Evolutionary conservation across 2,888 invertebrate species (phyloP), one percentile per base, ranked within the genome.

Genomic region (Lithophane semibrunnea): DNA sequence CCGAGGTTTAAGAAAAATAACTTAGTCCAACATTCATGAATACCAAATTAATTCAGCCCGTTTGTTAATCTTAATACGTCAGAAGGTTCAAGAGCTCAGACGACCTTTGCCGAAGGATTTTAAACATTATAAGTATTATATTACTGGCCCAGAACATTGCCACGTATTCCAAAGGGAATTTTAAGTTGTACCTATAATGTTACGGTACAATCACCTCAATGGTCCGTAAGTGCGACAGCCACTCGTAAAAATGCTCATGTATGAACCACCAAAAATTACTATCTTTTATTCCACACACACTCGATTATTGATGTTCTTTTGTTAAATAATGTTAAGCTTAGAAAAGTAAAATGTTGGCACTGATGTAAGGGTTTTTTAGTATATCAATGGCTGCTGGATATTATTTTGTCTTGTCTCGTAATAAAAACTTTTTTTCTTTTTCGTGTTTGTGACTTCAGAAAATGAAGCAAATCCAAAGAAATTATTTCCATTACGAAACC

Each of bases 101-200:
- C 12, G 16, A 71, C 64, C 44, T 64, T 66, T 21, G 18, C n/a
- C 13, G 13, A 52, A 64, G 10, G 44, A 37, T 68, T 68, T 72
- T 56, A n/a, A 63, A 72, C 21, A 72, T 80, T 80, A 52, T 60
- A 54, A 24, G 60, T 61, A 61, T 37, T 63, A 63, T 8, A 21
- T 69, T 52, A 74, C 13, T 54, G n/a, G 10, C 21, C 66, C 42
- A 67, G 24, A 66, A 42, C 10, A 18, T 49, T 73, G 74, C 58
- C 63, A 64, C 58, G 84, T 64, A 73, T 54, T 60, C 47, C 16
- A 44, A 71, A 68, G 67, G 13, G 70, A 54, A 70, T 82, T 73
- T 82, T n/a, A 68, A 60, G 29, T 71, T 66, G 37, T 66, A n/a
- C n/a, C n/a, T n/a, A 58, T 70, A 49, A 52, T 44, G 24, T 24